Evolutionary conservation across 2,888 invertebrate species (phyloP).

Genomic region (Polydrusus pterygomalis): DNA sequence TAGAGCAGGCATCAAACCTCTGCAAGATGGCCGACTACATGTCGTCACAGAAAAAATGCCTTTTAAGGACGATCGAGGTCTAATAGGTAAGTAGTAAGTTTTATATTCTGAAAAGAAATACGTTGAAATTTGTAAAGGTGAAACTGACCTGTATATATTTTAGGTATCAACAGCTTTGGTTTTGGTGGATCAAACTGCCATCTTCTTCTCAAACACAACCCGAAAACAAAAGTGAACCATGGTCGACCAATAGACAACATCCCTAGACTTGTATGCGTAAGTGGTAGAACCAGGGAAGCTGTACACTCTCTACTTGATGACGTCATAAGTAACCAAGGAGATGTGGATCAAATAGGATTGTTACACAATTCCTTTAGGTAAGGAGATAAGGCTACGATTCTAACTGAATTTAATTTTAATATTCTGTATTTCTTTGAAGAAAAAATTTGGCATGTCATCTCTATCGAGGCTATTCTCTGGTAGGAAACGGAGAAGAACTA

Average conservation of each 20-base stretch:
- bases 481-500: conserved; percentile 64
- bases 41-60: conserved; percentile 84
- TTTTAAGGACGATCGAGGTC: conserved; percentile 79
- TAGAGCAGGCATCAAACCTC: conserved; percentile 74
- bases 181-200: conserved; percentile 94
- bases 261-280: conserved; percentile 83
- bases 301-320: conserved; percentile 79
- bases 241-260: conserved; percentile 78
- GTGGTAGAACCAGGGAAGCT: conserved; percentile 87
- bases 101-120: no score
- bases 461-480: conserved; percentile 82
- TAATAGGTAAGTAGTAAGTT: conserved; percentile 80
- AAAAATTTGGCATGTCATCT: conserved; percentile 46
- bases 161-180: conserved; percentile 92
- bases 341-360: conserved; percentile 63
- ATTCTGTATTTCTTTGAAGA: conserved; percentile 19
- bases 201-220: conserved; percentile 77
- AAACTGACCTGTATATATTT: neutral
- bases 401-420: neutral
- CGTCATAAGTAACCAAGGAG: conserved; percentile 68
- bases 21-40: conserved; percentile 77
- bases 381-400: conserved; percentile 69
- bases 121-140: no score
- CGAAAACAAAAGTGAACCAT: conserved; percentile 77
- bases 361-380: conserved; percentile 71